Evolutionary conservation across 2,797 vertebrate genomes (phyloP), one percentile per base, ranked within the genome.

Genomic region (Esox masquinongy): DNA sequence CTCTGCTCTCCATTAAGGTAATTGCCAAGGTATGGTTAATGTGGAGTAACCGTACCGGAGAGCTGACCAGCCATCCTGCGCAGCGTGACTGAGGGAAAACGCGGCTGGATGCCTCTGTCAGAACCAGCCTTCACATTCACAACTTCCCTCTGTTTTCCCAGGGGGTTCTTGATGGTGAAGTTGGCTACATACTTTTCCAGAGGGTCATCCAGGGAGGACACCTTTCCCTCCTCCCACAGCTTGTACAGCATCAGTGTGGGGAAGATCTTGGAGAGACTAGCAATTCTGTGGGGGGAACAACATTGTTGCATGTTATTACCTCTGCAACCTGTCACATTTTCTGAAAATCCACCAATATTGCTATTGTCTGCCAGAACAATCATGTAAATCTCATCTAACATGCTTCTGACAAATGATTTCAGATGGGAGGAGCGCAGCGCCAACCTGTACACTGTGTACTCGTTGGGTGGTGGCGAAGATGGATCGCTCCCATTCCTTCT

Each of bases 371-470:
- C 24, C 11, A 47, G 12, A 63, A 1, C n/a, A 26, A 39, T 14
- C n/a, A 63, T 39, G 59, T 61, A 3, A 66, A 29, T 66, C 63
- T 31, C 29, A 14, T 34, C 14, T 66, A 29, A 66, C 24, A 66
- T 24, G 61, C 63, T 66, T 34, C 26, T 16, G 9, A 29, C 68
- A 24, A 15, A 36, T 47, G 43, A 47, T 14, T 47, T 47, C 43
- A 47, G 43, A 47, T 11, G 9, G 43, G 43, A 47, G 43, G 43
- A 47, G 17, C 1, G 22, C 8, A 17, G 26, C 1, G 2, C 87
- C 86, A 86, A 98, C 97, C 97, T 95, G 93, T 97, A 99, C 59
- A 95, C 90, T 11, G 96, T 97, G 80, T 96, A 95, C 47, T 98
- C 96, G 0, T 95, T 94, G 50, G 96, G 96, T 2, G 88, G 66